Evolutionary conservation across 1,140 invertebrate species (phyloP).

Genomic region (Bacillus rossius): DNA sequence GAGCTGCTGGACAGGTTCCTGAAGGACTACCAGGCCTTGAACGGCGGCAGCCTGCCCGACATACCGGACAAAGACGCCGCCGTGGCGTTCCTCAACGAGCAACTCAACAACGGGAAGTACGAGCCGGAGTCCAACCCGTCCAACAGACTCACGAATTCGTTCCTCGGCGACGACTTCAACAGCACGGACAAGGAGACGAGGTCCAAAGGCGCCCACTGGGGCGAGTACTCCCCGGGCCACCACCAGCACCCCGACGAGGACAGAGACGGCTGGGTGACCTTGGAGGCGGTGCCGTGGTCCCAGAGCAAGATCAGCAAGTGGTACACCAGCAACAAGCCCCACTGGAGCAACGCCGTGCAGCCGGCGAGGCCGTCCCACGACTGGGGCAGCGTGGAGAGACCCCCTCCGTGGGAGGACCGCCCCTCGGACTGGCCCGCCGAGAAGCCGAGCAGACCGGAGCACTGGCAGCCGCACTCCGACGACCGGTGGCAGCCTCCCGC

Average conservation of each 20-base stretch:
- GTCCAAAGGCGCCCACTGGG: constrained; percentile 31
- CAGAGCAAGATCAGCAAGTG: constrained; percentile 74
- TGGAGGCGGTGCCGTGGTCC: constrained; percentile 72
- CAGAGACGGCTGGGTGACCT: constrained; percentile 65
- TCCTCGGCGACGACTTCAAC: neutral
- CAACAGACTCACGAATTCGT: constrained; percentile 6
- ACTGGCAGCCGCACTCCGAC: neutral
- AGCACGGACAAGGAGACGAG: neutral
- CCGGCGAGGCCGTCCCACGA: too few relatives aligned
- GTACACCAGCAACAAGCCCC: constrained; percentile 44
- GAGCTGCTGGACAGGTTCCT: too few relatives aligned
- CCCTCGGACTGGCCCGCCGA: neutral
- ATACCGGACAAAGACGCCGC: too few relatives aligned
- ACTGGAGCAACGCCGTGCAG: neutral
- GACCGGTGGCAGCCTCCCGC: neutral
- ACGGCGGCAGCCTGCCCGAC: too few relatives aligned
- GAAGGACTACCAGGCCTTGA: too few relatives aligned
- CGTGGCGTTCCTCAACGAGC: too few relatives aligned
- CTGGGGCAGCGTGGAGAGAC: neutral
- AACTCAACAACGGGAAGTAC: neutral
- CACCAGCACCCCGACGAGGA: constrained; percentile 57
- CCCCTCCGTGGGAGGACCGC: neutral
- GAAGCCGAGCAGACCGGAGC: neutral
- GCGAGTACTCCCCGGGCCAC: constrained; percentile 32
- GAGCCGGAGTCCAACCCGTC: neutral